Base-by-base conservation (phyloP, 1,140 invertebrate species). In the Sycophila sp. region DNA sequence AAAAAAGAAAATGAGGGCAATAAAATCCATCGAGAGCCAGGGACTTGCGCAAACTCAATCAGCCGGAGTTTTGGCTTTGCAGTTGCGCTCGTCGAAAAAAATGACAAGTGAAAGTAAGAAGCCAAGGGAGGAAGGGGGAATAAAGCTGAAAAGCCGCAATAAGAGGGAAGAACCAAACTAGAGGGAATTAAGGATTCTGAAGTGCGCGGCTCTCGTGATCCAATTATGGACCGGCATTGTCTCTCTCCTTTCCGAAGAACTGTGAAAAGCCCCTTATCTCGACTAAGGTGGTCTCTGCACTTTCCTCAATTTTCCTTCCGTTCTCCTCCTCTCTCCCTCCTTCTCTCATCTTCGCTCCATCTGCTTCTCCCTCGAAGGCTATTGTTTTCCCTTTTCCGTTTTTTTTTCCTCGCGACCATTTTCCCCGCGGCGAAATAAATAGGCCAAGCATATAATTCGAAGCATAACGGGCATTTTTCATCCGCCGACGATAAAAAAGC, bases 151-250 rank as follows among this genome's bases (percentile, higher is more conserved):
- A 53, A 65, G 19, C 30, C 32, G 32, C 49, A 22, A 60, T 30
- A n/a, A 60, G 22, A 74, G 73, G 68, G 59, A 70, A 67, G 76
- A 79, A 73, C 72, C 76, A 76, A 78, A 76, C 76, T n/a, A n/a
- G 74, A 66, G 58, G 49, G 73, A 82, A 82, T 81, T 81, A 82
- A 79, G 77, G 75, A 82, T 82, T 82, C 78, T 74, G 68, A 65
- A 78, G 76, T 75, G 73, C 66, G 72, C 74, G 75, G 40, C 42
- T 72, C 76, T 80, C 76, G 74, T 79, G 76, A 82, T 81, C 77
- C 79, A 81, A 82, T 82, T 82, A 82, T 78, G 78, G 75, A 64
- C 73, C n/a, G 75, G 75, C 75, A 80, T 81, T 81, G 79, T 82
- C 79, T 82, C 77, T 82, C 79, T 82, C 77, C 73, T 67, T 71